Evolutionary conservation across 2,113 vertebrate species (phyloP).

Genomic region (Neopipo cinnamomea): DNA sequence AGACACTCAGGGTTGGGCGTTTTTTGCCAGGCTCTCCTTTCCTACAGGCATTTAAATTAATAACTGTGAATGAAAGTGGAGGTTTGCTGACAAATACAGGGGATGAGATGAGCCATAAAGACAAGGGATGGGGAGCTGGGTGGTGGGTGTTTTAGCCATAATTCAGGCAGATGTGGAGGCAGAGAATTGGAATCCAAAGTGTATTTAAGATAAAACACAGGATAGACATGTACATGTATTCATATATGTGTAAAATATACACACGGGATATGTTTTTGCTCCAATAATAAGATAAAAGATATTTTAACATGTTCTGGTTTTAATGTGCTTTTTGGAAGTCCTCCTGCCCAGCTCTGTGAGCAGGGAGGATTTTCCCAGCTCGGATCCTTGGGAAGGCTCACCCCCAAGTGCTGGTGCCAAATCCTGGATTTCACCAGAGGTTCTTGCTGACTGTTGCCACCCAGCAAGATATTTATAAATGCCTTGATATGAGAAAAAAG

Average conservation of each 20-base stretch:
- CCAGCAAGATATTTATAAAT: neutral
- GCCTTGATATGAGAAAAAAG: neutral
- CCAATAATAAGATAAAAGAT: neutral
- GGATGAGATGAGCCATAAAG: neutral
- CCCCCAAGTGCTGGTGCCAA: neutral
- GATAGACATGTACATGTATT: neutral
- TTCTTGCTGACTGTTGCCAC: neutral
- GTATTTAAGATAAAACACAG: neutral
- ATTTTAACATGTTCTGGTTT: neutral
- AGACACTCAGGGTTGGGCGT: accelerated
- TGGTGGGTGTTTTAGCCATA: neutral
- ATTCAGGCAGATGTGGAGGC: neutral
- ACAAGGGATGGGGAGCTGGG: neutral
- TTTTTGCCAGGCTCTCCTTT: neutral
- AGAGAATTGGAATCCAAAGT: neutral
- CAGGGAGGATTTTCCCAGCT: neutral
- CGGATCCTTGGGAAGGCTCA: neutral
- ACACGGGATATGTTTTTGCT: neutral
- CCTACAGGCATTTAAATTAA: neutral
- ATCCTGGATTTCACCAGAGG: neutral
- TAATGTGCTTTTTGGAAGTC: neutral
- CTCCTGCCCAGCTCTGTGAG: neutral
- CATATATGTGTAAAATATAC: too few relatives aligned
- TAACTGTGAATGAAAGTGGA: neutral
- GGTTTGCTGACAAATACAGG: neutral